These are phyloP conservation scores for Arvicanthis niloticus DNA, from an alignment of 2,113 vertebrate genomes.

Conservation along the genomic window DNA sequence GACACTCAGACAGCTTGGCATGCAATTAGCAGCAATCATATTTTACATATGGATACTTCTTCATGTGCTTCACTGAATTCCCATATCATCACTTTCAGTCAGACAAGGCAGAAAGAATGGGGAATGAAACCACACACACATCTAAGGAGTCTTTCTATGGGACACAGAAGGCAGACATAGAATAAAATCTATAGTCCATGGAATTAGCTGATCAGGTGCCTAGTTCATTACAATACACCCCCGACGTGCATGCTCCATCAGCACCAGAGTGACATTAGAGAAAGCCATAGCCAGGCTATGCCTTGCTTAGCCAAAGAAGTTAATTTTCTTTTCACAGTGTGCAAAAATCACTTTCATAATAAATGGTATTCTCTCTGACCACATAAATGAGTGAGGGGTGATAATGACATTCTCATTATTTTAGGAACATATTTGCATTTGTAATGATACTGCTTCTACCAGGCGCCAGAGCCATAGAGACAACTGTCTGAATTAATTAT, in stretches of 20 bases:
- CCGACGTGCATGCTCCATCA: not conserved
- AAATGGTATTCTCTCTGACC: conserved; percentile 73
- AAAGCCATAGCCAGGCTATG: conserved; percentile 32
- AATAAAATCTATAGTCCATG: not conserved
- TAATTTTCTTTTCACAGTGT: conserved; percentile 62
- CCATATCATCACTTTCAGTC: not conserved
- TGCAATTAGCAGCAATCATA: not conserved
- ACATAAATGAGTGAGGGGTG: conserved; percentile 77
- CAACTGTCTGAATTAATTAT: conserved; percentile 79
- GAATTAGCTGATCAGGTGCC: not conserved
- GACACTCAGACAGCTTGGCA: not conserved
- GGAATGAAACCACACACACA: not conserved
- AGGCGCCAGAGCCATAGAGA: conserved; percentile 69
- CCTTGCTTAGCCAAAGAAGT: conserved; percentile 30
- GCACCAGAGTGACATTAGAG: not conserved
- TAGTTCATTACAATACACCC: not conserved
- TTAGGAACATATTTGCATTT: conserved; percentile 84
- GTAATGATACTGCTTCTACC: conserved; percentile 78
- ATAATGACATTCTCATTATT: conserved; percentile 84
- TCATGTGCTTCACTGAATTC: not conserved
- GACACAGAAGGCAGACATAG: not conserved
- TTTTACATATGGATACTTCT: not conserved
- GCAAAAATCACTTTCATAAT: conserved; percentile 72
- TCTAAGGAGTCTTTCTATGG: not conserved
- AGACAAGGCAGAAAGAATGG: not conserved